Conservation (phyloP, 2,888 invertebrate genomes). For the Amorpha juglandis region DNA sequence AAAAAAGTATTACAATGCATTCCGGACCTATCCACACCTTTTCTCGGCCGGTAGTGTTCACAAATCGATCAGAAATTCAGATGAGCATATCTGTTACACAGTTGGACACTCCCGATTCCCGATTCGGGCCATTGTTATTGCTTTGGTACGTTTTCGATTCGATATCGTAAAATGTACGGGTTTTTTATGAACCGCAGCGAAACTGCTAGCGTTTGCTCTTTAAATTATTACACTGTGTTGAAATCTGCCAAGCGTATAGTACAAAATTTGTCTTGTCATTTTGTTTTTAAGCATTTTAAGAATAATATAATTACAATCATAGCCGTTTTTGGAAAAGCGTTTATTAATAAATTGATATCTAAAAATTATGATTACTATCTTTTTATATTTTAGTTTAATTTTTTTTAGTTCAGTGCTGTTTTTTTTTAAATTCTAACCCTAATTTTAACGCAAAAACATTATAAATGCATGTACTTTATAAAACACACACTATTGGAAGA, state of each 20-base stretch:
- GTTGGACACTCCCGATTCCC: conserved; percentile 34
- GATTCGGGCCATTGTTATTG: conserved; percentile 30
- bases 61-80: conserved; percentile 47
- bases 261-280: neutral
- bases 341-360: too few relatives aligned
- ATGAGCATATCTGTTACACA: conserved; percentile 45
- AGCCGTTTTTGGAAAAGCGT: too few relatives aligned
- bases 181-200: conserved; percentile 21
- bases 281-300: neutral
- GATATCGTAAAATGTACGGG: conserved; percentile 18
- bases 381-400: too few relatives aligned
- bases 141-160: conserved; percentile 21
- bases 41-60: conserved; percentile 31
- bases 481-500: neutral
- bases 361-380: too few relatives aligned
- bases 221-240: conserved; percentile 23
- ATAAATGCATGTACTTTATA: too few relatives aligned
- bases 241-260: conserved; percentile 11
- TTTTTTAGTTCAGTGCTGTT: too few relatives aligned
- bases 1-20: too few relatives aligned
- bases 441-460: too few relatives aligned
- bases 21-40: neutral
- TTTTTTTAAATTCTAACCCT: too few relatives aligned
- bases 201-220: conserved; percentile 20
- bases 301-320: too few relatives aligned